phyloP scores from a whole-genome alignment of 2,797 vertebrate species.

The Hypotaenidia philippensis region DNA sequence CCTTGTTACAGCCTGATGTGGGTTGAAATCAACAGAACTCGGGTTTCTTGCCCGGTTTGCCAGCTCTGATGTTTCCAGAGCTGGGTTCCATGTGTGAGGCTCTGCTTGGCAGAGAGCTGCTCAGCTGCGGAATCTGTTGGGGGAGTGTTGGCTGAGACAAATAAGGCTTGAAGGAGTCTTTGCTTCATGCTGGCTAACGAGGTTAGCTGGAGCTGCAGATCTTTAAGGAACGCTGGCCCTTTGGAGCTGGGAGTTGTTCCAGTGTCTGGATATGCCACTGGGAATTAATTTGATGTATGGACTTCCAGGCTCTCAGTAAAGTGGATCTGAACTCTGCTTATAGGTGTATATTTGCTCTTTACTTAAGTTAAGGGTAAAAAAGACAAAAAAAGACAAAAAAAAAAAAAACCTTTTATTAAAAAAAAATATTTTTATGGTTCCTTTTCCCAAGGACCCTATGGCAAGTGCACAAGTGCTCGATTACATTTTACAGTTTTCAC shows the following conservation, averaged over 20 bases:
- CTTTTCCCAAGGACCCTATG: conserved; percentile 71
- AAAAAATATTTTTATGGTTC: conserved; percentile 75
- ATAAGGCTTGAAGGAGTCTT: background rate
- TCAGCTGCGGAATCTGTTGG: background rate
- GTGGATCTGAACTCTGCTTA: conserved; percentile 68
- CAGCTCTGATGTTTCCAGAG: conserved; percentile 56
- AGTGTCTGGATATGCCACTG: conserved; percentile 11
- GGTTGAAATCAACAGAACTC: conserved; percentile 5
- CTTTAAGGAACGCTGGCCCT: background rate
- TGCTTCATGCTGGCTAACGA: background rate
- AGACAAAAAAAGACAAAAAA: background rate
- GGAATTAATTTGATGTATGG: conserved; percentile 47
- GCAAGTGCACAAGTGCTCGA: conserved; percentile 78
- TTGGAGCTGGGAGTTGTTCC: conserved; percentile 25
- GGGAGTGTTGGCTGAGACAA: conserved; percentile 3
- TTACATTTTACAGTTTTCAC: conserved; percentile 82
- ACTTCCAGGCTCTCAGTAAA: conserved; percentile 77
- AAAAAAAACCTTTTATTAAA: conserved; percentile 25
- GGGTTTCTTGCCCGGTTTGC: conserved; percentile 8
- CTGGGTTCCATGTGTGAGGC: background rate
- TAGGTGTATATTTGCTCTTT: conserved; percentile 78
- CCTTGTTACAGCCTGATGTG: background rate
- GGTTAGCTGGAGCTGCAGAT: conserved; percentile 26
- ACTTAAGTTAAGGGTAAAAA: conserved; percentile 80
- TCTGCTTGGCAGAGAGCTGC: background rate